These are phyloP conservation scores for Zaprionus capensis DNA, from an alignment of 1,140 invertebrate genomes.

Conservation along the genomic window DNA sequence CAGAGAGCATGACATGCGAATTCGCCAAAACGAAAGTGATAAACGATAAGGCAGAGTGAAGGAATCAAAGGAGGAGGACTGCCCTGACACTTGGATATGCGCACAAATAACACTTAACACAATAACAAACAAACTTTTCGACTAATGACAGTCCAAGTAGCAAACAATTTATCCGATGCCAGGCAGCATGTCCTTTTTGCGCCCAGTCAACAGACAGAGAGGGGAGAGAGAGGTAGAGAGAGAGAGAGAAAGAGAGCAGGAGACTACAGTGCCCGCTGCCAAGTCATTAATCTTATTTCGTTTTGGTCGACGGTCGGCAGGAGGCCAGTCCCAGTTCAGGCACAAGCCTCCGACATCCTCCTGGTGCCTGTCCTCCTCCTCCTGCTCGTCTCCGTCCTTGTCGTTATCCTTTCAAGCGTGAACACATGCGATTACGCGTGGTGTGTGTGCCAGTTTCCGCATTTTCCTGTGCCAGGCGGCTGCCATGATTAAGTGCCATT, in stretches of 20 bases:
- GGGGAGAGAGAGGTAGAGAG: background rate
- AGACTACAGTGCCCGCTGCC: constrained; percentile 61
- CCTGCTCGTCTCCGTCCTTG: background rate
- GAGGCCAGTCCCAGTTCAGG: constrained; percentile 31
- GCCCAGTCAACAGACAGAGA: background rate
- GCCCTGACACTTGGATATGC: constrained; percentile 78
- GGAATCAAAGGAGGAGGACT: constrained; percentile 23
- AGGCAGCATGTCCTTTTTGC: constrained; percentile 49
- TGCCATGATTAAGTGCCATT: constrained; percentile 84
- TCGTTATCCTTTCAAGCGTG: constrained; percentile 83
- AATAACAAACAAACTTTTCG: constrained; percentile 84
- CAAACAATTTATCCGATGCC: constrained; percentile 82
- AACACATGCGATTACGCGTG: constrained; percentile 83
- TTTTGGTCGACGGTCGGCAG: constrained; percentile 57
- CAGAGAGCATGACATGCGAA: constrained; percentile 63
- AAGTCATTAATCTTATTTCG: constrained; percentile 83
- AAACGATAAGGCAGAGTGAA: constrained; percentile 51
- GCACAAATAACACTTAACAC: constrained; percentile 84
- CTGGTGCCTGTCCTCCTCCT: too few species aligned
- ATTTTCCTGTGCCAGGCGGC: constrained; percentile 80
- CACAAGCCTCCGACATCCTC: constrained; percentile 48
- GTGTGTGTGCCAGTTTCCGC: constrained; percentile 80
- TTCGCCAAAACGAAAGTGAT: constrained; percentile 73
- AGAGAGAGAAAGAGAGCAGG: background rate
- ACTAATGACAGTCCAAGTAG: constrained; percentile 83